A percentile compares a stretch with the other conserved stretches of the same genome.
phyloP scores from a whole-genome alignment of 2,113 vertebrate species.

The Emydocephalus ijimae region DNA sequence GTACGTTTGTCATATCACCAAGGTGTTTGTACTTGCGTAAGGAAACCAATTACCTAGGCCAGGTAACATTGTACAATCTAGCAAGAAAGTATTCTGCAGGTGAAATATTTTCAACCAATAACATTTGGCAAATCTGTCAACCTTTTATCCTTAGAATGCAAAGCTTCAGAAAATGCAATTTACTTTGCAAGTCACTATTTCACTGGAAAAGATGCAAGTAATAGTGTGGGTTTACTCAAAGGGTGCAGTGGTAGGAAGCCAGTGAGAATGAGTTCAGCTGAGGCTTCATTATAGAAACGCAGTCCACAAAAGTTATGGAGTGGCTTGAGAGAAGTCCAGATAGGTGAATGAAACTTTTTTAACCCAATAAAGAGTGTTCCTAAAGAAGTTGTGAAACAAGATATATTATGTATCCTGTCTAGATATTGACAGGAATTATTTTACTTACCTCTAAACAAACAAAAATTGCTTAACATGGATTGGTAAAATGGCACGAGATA shows the following conservation, averaged over 20 bases:
- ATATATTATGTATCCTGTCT: neutral
- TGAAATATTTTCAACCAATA: neutral
- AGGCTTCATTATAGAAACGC: neutral
- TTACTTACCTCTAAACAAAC: neutral
- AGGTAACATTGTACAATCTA: neutral
- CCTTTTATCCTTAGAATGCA: neutral
- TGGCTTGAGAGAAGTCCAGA: neutral
- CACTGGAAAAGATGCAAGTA: neutral
- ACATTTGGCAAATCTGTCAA: neutral
- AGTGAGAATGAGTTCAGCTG: neutral
- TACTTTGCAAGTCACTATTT: neutral
- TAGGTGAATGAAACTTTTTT: neutral
- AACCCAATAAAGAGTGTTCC: neutral
- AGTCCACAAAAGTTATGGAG: neutral
- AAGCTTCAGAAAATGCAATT: neutral
- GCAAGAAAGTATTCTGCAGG: neutral
- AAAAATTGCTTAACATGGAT: neutral
- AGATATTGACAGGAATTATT: neutral
- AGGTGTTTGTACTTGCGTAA: neutral
- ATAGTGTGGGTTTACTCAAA: neutral
- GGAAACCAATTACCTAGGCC: neutral
- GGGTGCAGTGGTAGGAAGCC: neutral
- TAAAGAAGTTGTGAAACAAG: neutral
- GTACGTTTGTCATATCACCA: neutral
- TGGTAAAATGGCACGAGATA: neutral